Percentiles rank a stretch among this genome's conserved stretches.
phyloP scores from a whole-genome alignment of 2,888 invertebrate species.

The Aphidius colemani region DNA sequence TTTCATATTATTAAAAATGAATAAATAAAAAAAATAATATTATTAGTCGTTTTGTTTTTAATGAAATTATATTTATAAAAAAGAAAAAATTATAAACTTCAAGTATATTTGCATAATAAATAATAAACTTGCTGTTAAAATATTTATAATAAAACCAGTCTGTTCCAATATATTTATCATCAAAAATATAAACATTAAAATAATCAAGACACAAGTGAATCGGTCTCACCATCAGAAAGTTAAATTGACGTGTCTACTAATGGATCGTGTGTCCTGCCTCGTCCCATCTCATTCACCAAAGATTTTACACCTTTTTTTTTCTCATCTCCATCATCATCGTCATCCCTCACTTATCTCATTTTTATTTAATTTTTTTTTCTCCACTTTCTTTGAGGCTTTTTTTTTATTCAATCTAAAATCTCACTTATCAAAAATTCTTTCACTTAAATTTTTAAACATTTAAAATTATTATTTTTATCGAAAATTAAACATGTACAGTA shows the following conservation, averaged over 20 bases:
- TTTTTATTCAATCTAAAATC: slow-evolving; percentile 40
- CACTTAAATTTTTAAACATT: too few relatives aligned
- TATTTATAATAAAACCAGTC: slow-evolving; percentile 21
- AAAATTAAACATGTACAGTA: too few relatives aligned
- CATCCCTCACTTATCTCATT: slow-evolving; percentile 11
- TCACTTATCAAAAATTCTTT: slow-evolving; percentile 38
- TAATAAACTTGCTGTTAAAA: neutral
- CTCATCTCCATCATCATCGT: slow-evolving; percentile 23
- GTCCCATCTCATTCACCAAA: slow-evolving; percentile 32
- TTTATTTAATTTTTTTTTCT: slow-evolving; percentile 20
- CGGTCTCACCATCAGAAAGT: slow-evolving; percentile 53
- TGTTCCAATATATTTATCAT: slow-evolving; percentile 36
- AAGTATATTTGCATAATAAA: slow-evolving; percentile 17
- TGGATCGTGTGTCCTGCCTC: slow-evolving; percentile 54
- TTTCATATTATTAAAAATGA: neutral
- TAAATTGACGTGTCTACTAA: slow-evolving; percentile 59
- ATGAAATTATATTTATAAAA: slow-evolving; percentile 21
- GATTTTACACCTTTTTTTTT: slow-evolving; percentile 17
- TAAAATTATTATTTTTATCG: too few relatives aligned
- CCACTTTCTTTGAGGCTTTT: slow-evolving; percentile 21
- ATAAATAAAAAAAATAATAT: neutral
- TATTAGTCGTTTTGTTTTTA: neutral
- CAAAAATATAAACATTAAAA: slow-evolving; percentile 21
- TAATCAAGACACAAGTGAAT: slow-evolving; percentile 19
- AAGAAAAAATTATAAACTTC: too few relatives aligned